Base-by-base conservation (phyloP, 1,140 invertebrate species). In the Zaprionus nigranus region DNA sequence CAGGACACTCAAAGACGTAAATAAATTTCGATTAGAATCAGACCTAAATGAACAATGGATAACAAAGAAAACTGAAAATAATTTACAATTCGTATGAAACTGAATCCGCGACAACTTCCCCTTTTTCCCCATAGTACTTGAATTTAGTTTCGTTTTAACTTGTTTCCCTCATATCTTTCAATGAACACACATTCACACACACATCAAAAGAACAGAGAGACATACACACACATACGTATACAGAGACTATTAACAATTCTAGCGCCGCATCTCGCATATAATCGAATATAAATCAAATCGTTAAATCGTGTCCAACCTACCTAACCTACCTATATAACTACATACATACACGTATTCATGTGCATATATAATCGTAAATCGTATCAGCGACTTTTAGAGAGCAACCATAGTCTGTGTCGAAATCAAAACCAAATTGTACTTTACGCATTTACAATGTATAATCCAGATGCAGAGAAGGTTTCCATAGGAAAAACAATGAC, bases 21-120 rank as follows among this genome's bases (percentile, higher is more conserved):
- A 88, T 72, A 81, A 86, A 90, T 90, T 88, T 87, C 78, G 81
- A 87, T 81, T 83, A 43, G 82, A 81, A 80, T 83, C 84, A 71
- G 84, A 82, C 66, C 71, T 65, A 68, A 86, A 24, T 22, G 49
- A 75, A 78, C 30, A 57, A 73, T 43, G 34, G 40, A 46, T 9
- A 76, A 79, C 77, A 79, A 57, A 65, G 76, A 66, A 69, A 74
- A 71, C 59, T 11, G 36, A 60, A 60, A 63, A 63, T 80, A 76
- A 79, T 83, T 83, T 72, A 78, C 24, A 76, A 64, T 86, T 86
- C 74, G 71, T 30, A 68, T n/a, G 38, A 40, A 40, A n/a, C 15
- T 6, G 15, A 75, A 69, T 68, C 75, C 43, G 54, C 66, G 62
- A 56, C 66, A 72, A 79, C 72, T 83, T 62, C 24, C 49, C 38